Evolutionary conservation across 2,797 vertebrate genomes (phyloP), one percentile per base, ranked within the genome.

Genomic region (Microcaecilia unicolor): DNA sequence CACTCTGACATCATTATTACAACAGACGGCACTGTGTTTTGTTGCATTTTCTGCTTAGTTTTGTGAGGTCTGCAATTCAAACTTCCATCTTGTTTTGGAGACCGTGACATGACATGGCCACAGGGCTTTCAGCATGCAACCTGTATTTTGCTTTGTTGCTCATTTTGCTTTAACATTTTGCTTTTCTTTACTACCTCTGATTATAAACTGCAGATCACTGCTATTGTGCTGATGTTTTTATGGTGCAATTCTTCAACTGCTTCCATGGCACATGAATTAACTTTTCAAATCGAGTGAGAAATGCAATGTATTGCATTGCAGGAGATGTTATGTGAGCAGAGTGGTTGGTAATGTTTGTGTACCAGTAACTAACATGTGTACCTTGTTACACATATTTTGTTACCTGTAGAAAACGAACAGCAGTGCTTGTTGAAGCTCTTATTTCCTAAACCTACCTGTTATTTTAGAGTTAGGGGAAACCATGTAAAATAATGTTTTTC

Each of bases 111-210:
- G 59, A 67, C n/a, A n/a, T n/a, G n/a, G n/a, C n/a, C n/a, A n/a
- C n/a, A n/a, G 66, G 69, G 54, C 71, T 77, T 70, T 71, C 68
- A 79, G 74, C 76, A 70, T 76, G 62, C 50, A 67, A 64, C 75
- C 59, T n/a, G 51, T 18, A 46, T 43, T 51, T 51, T 19, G 28
- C 45, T 50, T 51, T 43, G 55, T 45, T 53, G 58, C 38, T 38
- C 53, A 50, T 46, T 35, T 25, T 36, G 28, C 42, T 61, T 55
- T 55, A 25, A 24, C 39, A 6, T 67, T 74, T 45, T 33, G 54
- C 7, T 64, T 51, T 55, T 44, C 73, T 66, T 58, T 51, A 73
- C 74, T 77, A 78, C 78, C 76, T 83, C 76, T 72, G 66, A 60
- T 55, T 34, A 36, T 42, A 37, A n/a, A 55, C 26, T 45, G 50